Evolutionary conservation across 2,797 vertebrate genomes (phyloP).

Genomic region (Sciurus carolinensis): DNA sequence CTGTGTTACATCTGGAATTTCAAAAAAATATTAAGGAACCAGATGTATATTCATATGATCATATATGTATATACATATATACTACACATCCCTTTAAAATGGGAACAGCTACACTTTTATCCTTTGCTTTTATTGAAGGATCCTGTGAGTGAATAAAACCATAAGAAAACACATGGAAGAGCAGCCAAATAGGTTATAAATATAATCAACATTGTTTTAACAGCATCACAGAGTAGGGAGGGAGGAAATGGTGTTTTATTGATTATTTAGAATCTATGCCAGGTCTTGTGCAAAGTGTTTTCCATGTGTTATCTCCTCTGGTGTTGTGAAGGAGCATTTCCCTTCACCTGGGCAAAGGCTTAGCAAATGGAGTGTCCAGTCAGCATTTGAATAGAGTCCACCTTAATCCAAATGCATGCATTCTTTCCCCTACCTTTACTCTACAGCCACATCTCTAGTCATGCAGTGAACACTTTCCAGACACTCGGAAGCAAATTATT

Average conservation of each 20-base stretch:
- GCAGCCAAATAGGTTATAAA: neutral
- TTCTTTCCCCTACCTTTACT: neutral
- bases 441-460: neutral
- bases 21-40: constrained; percentile 62
- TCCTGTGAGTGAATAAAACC: constrained; percentile 49
- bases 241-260: neutral
- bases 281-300: neutral
- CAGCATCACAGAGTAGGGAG: neutral
- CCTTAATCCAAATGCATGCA: neutral
- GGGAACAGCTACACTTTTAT: constrained; percentile 31
- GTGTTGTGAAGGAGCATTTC: neutral
- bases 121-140: constrained; percentile 46
- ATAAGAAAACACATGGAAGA: constrained; percentile 13
- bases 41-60: constrained; percentile 38
- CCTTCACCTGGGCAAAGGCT: neutral
- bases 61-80: constrained; percentile 13
- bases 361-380: neutral
- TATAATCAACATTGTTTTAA: neutral
- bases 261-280: neutral
- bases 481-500: neutral
- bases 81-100: constrained; percentile 45
- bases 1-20: constrained; percentile 63
- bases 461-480: neutral
- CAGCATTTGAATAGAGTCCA: neutral
- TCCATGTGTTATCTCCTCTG: neutral